Evolutionary conservation across 2,888 invertebrate species (phyloP).

Genomic region (Rosalia funebris): DNA sequence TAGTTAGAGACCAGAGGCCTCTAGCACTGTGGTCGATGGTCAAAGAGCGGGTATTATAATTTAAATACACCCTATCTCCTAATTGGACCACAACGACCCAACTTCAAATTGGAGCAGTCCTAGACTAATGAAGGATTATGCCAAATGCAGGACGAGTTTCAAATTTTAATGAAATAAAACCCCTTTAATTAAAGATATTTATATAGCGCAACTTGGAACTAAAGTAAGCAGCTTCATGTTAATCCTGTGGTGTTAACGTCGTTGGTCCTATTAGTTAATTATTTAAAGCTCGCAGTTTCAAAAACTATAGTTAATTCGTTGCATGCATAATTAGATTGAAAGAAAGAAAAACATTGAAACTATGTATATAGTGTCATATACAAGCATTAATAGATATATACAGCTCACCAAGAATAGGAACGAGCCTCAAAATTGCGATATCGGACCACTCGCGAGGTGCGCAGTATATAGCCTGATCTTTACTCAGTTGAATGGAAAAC

Average conservation of each 20-base stretch:
- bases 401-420: too few species aligned
- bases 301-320: too few species aligned
- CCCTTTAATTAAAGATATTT: constrained; percentile 22
- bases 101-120: constrained; percentile 39
- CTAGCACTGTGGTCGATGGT: constrained; percentile 27
- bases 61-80: constrained; percentile 42
- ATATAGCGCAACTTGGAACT: neutral
- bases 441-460: too few species aligned
- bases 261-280: neutral
- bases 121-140: constrained; percentile 42
- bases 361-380: too few species aligned
- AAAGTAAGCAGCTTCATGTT: neutral
- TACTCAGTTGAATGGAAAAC: too few species aligned
- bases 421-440: too few species aligned
- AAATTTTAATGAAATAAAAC: constrained; percentile 23
- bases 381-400: too few species aligned
- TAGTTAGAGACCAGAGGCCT: constrained; percentile 19
- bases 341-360: too few species aligned
- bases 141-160: constrained; percentile 11
- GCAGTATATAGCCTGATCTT: too few species aligned
- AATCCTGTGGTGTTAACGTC: neutral
- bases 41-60: constrained; percentile 47
- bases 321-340: too few species aligned
- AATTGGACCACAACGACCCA: constrained; percentile 47
- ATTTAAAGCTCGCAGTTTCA: too few species aligned